Evolutionary conservation across 1,140 invertebrate species (phyloP), one percentile per base, ranked within the genome.

Genomic region (Calosoma granatense): DNA sequence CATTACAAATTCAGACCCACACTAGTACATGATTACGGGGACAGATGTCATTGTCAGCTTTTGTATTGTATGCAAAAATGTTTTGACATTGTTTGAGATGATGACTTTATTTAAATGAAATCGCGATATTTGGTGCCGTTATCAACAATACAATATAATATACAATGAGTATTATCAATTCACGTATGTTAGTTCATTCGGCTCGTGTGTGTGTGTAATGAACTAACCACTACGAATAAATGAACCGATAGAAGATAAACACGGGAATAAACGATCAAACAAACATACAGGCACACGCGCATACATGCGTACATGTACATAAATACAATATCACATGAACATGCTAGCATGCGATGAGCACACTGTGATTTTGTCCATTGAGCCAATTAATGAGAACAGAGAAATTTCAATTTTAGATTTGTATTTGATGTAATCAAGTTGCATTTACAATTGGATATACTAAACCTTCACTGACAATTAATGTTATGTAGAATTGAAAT

Each of bases 171-270:
- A n/a, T 30, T 30, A 30, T 30, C 26, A 30, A 6, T 30, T 30
- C 26, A 30, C 14, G 14, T 30, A 30, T 30, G n/a, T 30, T 4
- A 30, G 14, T 30, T 6, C 26, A 30, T 30, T 30, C 14, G n/a
- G n/a, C n/a, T n/a, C n/a, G n/a, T n/a, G n/a, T n/a, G n/a, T n/a
- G n/a, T 30, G 26, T 30, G 26, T 30, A 30, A 30, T 30, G 26
- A 30, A 30, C 26, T 6, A 30, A 30, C 17, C 6, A 36, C 26
- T 47, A 47, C 26, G 41, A 47, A 17, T 47, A 47, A 47, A 47
- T 47, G 41, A 47, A 47, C 41, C 17, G 41, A 47, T 47, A 47
- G 9, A 47, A 47, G 41, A 47, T 47, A 47, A 47, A 47, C 17
- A 47, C 15, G 41, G 26, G 6, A 9, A 36, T 6, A 36, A n/a